phyloP scores from a whole-genome alignment of 2,888 invertebrate genomes.

The Pollenia angustigena region DNA sequence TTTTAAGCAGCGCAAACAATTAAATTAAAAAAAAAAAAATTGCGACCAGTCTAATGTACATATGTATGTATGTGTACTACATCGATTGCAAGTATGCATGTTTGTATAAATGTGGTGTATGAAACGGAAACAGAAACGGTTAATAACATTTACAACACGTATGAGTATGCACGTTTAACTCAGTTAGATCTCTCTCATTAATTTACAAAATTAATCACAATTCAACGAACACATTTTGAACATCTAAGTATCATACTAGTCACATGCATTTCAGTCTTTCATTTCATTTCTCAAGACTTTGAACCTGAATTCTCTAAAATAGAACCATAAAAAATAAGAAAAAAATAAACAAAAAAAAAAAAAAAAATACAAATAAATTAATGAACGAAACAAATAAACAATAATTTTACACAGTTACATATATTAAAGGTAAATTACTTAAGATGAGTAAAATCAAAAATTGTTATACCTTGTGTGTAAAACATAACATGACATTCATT shows the following conservation, averaged over 20 bases:
- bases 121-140: constrained; percentile 65
- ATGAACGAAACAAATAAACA: neutral
- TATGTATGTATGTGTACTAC: no score
- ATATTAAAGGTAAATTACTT: no score
- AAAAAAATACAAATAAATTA: constrained; percentile 30
- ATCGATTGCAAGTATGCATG: constrained; percentile 18
- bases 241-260: constrained; percentile 43
- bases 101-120: constrained; percentile 38
- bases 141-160: constrained; percentile 59
- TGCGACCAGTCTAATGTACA: no score
- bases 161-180: constrained; percentile 35
- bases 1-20: no score
- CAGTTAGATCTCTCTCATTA: constrained; percentile 42
- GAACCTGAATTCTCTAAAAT: constrained; percentile 62
- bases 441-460: no score
- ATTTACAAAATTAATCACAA: constrained; percentile 38
- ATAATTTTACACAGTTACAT: neutral
- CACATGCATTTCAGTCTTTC: constrained; percentile 46
- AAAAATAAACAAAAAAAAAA: constrained; percentile 17
- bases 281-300: constrained; percentile 33
- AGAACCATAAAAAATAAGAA: constrained; percentile 49
- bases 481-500: no score
- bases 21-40: no score
- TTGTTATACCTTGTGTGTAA: no score
- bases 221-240: constrained; percentile 21